Evolutionary conservation across 2,888 invertebrate genomes (phyloP).

Genomic region (Andrena camellia): DNA sequence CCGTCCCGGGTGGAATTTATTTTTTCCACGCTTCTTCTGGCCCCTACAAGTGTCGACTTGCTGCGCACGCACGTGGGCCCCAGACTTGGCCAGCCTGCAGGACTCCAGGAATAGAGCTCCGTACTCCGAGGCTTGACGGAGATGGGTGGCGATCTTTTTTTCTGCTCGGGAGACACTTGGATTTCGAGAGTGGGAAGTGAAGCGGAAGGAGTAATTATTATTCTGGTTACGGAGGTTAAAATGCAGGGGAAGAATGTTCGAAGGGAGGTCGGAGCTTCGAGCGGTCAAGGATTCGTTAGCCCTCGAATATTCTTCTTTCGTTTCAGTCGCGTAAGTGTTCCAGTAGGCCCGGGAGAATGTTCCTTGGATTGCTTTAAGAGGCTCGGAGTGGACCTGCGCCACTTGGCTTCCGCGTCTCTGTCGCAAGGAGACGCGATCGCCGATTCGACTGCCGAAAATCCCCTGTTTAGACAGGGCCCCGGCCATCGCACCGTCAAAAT

Average conservation of each 20-base stretch:
- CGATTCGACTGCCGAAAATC: constrained; percentile 49
- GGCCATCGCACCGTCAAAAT: constrained; percentile 63
- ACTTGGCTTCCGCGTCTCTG: constrained; percentile 34
- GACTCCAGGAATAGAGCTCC: background rate
- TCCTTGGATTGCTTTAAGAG: background rate
- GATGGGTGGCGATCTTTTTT: too few relatives aligned
- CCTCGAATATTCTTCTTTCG: too few relatives aligned
- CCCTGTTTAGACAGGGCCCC: constrained; percentile 65
- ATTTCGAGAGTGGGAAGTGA: too few relatives aligned
- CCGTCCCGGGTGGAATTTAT: constrained; percentile 18
- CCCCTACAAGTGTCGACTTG: background rate
- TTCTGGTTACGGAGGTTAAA: too few relatives aligned
- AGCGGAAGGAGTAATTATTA: too few relatives aligned
- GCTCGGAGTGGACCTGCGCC: background rate
- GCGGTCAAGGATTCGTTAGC: too few relatives aligned
- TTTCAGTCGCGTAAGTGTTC: too few relatives aligned
- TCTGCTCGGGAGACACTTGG: too few relatives aligned
- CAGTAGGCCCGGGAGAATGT: background rate
- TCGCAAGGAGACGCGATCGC: constrained; percentile 64
- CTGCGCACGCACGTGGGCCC: background rate
- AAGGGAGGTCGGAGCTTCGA: too few relatives aligned
- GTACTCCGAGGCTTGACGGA: too few relatives aligned
- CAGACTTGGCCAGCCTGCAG: background rate
- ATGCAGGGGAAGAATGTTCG: too few relatives aligned
- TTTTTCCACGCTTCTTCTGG: constrained; percentile 18